Conservation (phyloP, 2,797 vertebrate species). For the Gallirallus australis region DNA sequence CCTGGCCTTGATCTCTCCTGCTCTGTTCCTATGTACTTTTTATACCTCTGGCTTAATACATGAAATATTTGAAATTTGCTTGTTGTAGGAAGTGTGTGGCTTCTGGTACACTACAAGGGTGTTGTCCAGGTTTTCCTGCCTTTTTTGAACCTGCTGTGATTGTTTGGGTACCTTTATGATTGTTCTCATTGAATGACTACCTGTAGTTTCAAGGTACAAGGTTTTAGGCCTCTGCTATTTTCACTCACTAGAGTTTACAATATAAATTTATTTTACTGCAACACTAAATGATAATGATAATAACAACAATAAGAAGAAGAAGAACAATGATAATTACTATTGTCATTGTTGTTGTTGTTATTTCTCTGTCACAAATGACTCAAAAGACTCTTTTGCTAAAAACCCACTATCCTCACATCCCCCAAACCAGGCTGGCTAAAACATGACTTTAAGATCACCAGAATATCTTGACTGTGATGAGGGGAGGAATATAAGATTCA, state of each 20-base stretch:
- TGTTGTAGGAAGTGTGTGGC: not conserved
- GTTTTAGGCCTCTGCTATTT: not conserved
- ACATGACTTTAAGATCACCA: not conserved
- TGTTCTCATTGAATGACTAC: not conserved
- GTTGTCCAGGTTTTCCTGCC: not conserved
- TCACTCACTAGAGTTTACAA: not conserved
- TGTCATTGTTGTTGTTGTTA: not conserved
- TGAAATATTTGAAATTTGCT: not conserved
- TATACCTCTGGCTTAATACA: not conserved
- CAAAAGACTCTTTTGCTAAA: not conserved
- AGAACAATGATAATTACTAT: too few species aligned
- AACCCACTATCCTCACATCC: not conserved
- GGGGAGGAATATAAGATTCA: not conserved
- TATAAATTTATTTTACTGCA: not conserved
- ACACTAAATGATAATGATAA: not conserved
- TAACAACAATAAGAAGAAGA: not conserved
- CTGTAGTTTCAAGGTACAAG: not conserved
- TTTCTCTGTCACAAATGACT: not conserved
- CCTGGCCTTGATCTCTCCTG: not conserved
- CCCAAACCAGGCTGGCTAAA: not conserved
- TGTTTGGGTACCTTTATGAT: not conserved
- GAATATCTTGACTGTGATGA: not conserved
- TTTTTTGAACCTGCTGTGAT: not conserved
- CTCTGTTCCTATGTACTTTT: not conserved
- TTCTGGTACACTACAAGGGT: not conserved